Conservation (phyloP, 2,113 vertebrate species). For the Emydocephalus ijimae region DNA sequence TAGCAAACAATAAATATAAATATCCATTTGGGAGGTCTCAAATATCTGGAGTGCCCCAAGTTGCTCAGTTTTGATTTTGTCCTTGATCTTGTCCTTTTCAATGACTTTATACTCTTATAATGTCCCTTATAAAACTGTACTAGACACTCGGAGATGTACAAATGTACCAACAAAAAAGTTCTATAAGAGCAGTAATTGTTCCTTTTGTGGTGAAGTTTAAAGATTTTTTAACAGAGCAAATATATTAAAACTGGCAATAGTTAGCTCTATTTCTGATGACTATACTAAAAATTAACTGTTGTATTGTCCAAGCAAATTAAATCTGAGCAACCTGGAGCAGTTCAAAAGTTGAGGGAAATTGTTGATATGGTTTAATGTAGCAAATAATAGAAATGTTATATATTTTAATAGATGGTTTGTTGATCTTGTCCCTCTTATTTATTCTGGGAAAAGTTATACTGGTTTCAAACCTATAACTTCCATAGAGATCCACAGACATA, state of each 20-base stretch:
- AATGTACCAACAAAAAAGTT: not conserved
- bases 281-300: not conserved
- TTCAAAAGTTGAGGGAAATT: not conserved
- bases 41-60: not conserved
- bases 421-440: not conserved
- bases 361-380: not conserved
- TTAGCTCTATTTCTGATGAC: not conserved
- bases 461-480: not conserved
- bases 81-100: not conserved
- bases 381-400: not conserved
- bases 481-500: not conserved
- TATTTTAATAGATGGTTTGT: not conserved
- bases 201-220: not conserved
- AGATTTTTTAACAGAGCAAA: not conserved
- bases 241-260: not conserved
- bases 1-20: not conserved
- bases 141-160: not conserved
- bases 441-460: not conserved
- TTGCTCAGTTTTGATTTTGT: not conserved
- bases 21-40: not conserved
- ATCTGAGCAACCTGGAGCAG: not conserved
- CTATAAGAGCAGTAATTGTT: not conserved
- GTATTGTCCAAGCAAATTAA: not conserved
- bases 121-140: not conserved
- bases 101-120: not conserved